These are phyloP conservation scores for Setophaga coronata DNA, from an alignment of 2,113 vertebrate genomes.

Conservation along the genomic window DNA sequence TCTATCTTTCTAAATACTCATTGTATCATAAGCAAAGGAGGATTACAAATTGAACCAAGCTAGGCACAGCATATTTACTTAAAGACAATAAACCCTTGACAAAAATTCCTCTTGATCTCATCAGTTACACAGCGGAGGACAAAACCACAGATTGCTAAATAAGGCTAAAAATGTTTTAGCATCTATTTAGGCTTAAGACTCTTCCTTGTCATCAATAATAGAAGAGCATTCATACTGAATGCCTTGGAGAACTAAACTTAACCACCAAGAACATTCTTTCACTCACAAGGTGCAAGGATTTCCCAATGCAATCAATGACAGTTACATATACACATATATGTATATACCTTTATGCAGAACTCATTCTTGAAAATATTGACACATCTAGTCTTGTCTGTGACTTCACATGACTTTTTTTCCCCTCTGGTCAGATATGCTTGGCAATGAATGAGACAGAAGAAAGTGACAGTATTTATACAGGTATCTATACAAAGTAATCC, in stretches of 20 bases:
- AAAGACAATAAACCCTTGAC: not conserved
- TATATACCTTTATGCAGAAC: not conserved
- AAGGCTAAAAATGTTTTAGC: not conserved
- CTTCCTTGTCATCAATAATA: not conserved
- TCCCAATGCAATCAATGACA: not conserved
- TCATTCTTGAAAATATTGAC: not conserved
- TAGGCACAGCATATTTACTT: not conserved
- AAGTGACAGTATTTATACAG: not conserved
- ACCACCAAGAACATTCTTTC: not conserved
- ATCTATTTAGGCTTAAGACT: not conserved
- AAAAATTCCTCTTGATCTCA: not conserved
- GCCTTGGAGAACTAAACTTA: not conserved
- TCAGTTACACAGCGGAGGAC: not conserved
- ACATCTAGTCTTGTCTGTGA: not conserved
- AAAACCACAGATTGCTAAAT: not conserved
- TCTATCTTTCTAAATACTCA: not conserved
- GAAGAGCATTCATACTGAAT: not conserved
- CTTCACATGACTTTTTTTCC: not conserved
- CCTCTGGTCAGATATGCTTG: not conserved
- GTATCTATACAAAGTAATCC: not conserved
- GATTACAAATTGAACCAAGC: not conserved
- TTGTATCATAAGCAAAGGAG: not conserved
- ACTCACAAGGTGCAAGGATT: not conserved
- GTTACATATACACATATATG: accelerated
- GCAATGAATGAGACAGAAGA: not conserved